phyloP scores from a whole-genome alignment of 1,140 invertebrate species.

The Rhynchophorus ferrugineus region DNA sequence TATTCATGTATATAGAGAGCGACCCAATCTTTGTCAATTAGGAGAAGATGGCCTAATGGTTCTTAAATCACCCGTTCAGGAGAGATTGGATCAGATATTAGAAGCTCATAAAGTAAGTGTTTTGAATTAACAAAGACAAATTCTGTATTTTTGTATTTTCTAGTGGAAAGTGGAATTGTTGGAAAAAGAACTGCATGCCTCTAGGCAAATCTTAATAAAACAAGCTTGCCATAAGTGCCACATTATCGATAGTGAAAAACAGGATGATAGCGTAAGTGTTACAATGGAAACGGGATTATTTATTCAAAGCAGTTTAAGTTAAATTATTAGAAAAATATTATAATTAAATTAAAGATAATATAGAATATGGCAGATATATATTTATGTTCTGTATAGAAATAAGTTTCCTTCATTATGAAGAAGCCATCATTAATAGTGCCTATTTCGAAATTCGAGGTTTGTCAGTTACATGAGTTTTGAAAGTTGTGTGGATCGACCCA shows the following conservation, averaged over 20 bases:
- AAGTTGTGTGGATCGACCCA: too few relatives aligned
- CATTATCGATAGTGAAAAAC: conserved; percentile 44
- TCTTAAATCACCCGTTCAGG: conserved; percentile 69
- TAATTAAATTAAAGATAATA: too few relatives aligned
- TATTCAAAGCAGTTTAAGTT: too few relatives aligned
- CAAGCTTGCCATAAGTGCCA: conserved; percentile 59
- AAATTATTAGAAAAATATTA: too few relatives aligned
- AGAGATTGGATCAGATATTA: conserved; percentile 70
- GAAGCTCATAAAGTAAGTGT: conserved; percentile 62
- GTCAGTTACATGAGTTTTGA: too few relatives aligned
- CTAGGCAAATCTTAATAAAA: conserved; percentile 60
- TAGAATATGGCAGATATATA: too few relatives aligned
- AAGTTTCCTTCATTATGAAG: neutral
- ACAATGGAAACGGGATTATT: too few relatives aligned
- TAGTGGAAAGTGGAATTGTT: conserved; percentile 62
- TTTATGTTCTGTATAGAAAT: too few relatives aligned
- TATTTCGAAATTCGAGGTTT: too few relatives aligned
- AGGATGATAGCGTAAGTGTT: conserved; percentile 53
- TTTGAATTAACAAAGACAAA: conserved; percentile 2
- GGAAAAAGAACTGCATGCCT: conserved; percentile 61
- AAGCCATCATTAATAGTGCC: too few relatives aligned
- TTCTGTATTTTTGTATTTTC: conserved; percentile 10
- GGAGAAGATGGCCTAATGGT: conserved; percentile 73
- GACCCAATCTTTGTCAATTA: conserved; percentile 26
- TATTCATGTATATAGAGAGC: neutral